Evolutionary conservation across 2,888 invertebrate genomes (phyloP), one percentile per base, ranked within the genome.

Genomic region (Eupithecia subumbrata): DNA sequence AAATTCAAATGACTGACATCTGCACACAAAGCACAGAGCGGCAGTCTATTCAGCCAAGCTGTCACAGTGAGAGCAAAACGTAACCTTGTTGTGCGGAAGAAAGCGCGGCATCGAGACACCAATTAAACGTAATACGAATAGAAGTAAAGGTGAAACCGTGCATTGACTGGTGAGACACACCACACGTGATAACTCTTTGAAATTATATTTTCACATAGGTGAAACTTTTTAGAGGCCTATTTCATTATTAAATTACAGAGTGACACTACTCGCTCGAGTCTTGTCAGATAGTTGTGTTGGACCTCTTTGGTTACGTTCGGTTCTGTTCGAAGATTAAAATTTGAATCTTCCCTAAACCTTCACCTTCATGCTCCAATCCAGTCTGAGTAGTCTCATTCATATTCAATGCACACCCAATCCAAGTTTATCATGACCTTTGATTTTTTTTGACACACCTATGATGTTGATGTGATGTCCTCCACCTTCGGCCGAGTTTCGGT

Each of bases 21-120:
- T 71, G 72, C 69, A 74, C 60, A 73, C 67, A 40, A 69, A 68
- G 66, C 80, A 68, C 34, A 74, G 73, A 71, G 25, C 74, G 76
- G 66, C 76, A 72, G 75, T 56, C 76, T 70, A 78, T 80, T 80
- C 88, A 84, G 80, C 78, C 85, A 85, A 81, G 80, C 81, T 87
- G 92, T 89, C 92, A 91, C 91, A 92, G 77, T 77, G 77, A 77
- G 77, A 77, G 74, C 74, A 69, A 68, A 70, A 76, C 87, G 86
- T 87, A 91, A 90, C 91, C 91, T 92, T 91, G 90, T 90, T 90
- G 89, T 85, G 84, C 79, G 84, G 88, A 93, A 90, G 94, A 94
- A 94, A 94, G 94, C 92, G 91, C 87, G 88, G 86, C 86, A 89
- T 87, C 86, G 83, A 87, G 86, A 86, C 86, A 85, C 86, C 89